A percentile compares a stretch with the other conserved stretches of the same genome.
phyloP scores from a whole-genome alignment of 2,888 invertebrate genomes.

The Mimumesa dahlbomi region DNA sequence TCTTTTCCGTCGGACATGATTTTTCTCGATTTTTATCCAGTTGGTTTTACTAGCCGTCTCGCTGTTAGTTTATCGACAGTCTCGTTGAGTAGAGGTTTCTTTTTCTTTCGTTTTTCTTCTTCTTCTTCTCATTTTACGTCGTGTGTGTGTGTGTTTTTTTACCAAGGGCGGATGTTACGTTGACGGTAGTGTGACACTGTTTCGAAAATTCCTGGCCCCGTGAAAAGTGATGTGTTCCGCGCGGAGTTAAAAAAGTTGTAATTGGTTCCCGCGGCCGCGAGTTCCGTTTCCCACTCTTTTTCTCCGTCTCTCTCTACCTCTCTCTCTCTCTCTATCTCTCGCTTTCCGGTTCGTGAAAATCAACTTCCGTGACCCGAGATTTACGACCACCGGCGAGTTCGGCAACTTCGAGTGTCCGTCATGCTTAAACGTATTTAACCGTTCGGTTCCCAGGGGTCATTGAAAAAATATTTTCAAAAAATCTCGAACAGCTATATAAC shows the following conservation, averaged over 20 bases:
- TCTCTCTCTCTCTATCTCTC: neutral
- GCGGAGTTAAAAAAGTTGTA: conserved; percentile 6
- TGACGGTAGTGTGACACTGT: neutral
- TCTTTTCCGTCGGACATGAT: too few relatives aligned
- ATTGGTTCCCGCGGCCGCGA: neutral
- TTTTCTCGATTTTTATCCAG: too few relatives aligned
- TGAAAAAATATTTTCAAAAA: too few relatives aligned
- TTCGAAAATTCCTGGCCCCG: neutral
- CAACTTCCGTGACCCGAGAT: neutral
- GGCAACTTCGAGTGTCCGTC: conserved; percentile 7
- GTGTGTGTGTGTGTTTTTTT: neutral
- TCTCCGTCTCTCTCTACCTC: too few relatives aligned
- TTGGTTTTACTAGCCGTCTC: too few relatives aligned
- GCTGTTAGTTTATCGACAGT: too few relatives aligned
- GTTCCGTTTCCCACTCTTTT: too few relatives aligned
- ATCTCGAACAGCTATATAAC: too few relatives aligned
- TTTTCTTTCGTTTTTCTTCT: too few relatives aligned
- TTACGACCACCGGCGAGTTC: neutral
- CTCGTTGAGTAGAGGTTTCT: too few relatives aligned
- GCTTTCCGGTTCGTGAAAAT: neutral
- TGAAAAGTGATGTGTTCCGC: neutral
- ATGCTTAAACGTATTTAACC: neutral
- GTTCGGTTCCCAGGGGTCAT: too few relatives aligned
- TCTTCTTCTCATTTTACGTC: neutral
- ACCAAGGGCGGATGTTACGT: neutral